Evolutionary conservation across 2,888 invertebrate species (phyloP).

Genomic region (Charanyca ferruginea): DNA sequence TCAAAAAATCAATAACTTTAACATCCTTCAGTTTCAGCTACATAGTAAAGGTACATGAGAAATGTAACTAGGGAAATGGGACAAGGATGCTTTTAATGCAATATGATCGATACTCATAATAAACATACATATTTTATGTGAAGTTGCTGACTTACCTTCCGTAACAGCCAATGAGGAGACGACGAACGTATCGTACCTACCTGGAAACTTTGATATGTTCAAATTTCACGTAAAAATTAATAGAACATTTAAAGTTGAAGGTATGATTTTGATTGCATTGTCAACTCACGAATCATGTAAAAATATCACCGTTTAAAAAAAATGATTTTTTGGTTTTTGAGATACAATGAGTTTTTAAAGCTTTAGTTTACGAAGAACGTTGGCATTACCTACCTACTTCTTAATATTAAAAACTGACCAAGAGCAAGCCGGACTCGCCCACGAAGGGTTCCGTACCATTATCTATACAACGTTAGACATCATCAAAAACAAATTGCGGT

Average conservation of each 20-base stretch:
- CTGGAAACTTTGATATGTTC: not conserved
- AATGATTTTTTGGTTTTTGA: too few species aligned
- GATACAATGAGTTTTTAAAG: too few species aligned
- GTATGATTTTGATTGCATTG: not conserved
- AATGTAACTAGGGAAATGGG: conserved; percentile 69
- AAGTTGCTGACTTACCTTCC: conserved; percentile 1
- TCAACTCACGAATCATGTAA: too few species aligned
- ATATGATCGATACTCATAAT: conserved; percentile 43
- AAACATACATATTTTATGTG: conserved; percentile 46
- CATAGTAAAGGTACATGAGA: conserved; percentile 47
- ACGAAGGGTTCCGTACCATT: too few species aligned
- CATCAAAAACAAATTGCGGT: too few species aligned
- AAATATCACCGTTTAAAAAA: too few species aligned
- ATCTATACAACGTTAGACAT: too few species aligned
- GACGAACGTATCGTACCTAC: not conserved
- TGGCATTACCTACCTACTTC: too few species aligned
- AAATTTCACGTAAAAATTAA: not conserved
- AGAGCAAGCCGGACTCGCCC: too few species aligned
- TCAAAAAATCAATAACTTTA: conserved; percentile 8
- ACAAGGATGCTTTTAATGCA: conserved; percentile 68
- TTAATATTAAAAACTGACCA: too few species aligned
- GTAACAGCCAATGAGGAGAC: conserved; percentile 16
- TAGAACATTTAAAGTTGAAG: not conserved
- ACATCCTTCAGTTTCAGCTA: conserved; percentile 38
- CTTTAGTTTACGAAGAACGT: too few species aligned